phyloP scores from a whole-genome alignment of 2,888 invertebrate genomes.

The Aleiodes alternator region DNA sequence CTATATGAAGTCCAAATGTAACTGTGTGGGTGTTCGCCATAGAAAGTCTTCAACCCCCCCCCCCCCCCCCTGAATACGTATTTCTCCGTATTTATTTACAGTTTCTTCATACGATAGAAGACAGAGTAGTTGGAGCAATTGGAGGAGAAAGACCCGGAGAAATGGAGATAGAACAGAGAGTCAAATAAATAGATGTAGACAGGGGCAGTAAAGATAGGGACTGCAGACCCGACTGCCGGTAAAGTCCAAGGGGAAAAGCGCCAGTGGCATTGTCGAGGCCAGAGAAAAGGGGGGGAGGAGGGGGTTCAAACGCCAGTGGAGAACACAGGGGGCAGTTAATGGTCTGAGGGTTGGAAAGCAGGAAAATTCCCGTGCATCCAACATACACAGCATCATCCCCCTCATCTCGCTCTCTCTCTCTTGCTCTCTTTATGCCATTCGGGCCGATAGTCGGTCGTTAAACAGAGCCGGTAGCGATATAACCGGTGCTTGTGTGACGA shows the following conservation, averaged over 20 bases:
- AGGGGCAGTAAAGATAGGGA: slow-evolving; percentile 31
- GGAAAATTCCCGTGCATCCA: slow-evolving; percentile 61
- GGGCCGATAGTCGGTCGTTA: slow-evolving; percentile 67
- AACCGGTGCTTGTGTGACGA: slow-evolving; percentile 57
- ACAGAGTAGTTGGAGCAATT: neutral
- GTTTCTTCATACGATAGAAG: neutral
- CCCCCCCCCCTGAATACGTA: no score
- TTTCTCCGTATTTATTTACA: no score
- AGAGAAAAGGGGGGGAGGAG: neutral
- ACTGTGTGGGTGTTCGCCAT: neutral
- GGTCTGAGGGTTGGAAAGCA: slow-evolving; percentile 48
- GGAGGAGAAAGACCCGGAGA: neutral
- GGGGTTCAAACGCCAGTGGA: neutral
- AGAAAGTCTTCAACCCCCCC: neutral
- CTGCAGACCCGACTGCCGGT: slow-evolving; percentile 4
- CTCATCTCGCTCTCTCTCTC: slow-evolving; percentile 8
- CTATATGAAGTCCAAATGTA: slow-evolving; percentile 28
- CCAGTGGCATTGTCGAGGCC: slow-evolving; percentile 5
- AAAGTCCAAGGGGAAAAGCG: slow-evolving; percentile 27
- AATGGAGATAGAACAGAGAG: slow-evolving; percentile 13
- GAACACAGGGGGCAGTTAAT: slow-evolving; percentile 57
- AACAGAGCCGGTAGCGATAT: slow-evolving; percentile 52
- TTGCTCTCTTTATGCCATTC: slow-evolving; percentile 12
- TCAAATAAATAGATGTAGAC: slow-evolving; percentile 14
- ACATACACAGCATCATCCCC: slow-evolving; percentile 29